Conservation (phyloP, 2,113 vertebrate genomes). For the Brachypteracias leptosomus region DNA sequence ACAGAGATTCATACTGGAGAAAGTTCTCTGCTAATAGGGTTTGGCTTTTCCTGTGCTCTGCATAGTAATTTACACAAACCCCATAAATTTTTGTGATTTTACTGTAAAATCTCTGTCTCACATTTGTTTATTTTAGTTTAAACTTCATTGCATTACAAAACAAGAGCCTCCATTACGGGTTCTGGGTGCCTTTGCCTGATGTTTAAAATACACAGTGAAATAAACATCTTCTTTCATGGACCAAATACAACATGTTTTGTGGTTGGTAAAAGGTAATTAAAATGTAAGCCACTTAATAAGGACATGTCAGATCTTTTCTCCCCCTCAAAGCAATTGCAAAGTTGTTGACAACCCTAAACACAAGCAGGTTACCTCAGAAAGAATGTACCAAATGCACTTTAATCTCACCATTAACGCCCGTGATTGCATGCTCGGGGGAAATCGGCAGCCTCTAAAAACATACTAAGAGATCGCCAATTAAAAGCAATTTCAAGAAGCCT, state of each 20-base stretch:
- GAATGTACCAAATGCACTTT: neutral
- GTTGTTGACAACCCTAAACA: neutral
- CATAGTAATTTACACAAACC: neutral
- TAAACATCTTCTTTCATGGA: neutral
- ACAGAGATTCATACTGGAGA: neutral
- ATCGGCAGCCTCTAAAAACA: neutral
- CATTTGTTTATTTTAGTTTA: slow-evolving; percentile 24
- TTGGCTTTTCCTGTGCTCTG: neutral
- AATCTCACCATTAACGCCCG: neutral
- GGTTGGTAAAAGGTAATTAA: slow-evolving; percentile 4
- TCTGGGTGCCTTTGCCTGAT: neutral
- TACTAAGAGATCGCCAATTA: neutral
- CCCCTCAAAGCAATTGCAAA: neutral
- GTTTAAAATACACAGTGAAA: slow-evolving; percentile 29
- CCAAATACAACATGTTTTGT: neutral
- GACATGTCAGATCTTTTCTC: neutral
- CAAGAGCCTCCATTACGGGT: neutral
- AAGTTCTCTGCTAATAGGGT: neutral
- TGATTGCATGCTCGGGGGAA: neutral
- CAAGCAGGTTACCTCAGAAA: neutral
- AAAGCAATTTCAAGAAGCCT: neutral
- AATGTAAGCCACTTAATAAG: neutral
- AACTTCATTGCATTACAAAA: slow-evolving; percentile 17
- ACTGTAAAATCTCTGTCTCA: neutral
- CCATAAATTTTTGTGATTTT: slow-evolving; percentile 10